A percentile compares a stretch with the other conserved stretches of the same genome.
These are phyloP conservation scores for Anhinga rufa DNA, from an alignment of 2,113 vertebrate genomes.

Conservation along the genomic window DNA sequence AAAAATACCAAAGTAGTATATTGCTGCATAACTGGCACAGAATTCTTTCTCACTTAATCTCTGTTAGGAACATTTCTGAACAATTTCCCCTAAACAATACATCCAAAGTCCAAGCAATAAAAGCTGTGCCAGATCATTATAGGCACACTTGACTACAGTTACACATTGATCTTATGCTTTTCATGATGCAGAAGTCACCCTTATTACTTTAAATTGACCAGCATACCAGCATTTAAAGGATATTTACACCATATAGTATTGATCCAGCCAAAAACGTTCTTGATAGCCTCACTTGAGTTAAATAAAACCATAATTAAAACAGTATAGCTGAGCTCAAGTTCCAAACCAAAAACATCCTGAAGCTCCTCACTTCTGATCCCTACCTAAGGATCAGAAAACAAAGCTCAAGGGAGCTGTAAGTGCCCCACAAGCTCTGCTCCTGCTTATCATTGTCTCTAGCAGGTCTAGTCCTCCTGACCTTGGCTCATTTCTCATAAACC, in stretches of 20 bases:
- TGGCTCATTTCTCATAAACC: not conserved
- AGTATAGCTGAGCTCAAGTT: not conserved
- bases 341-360: not conserved
- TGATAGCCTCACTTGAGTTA: not conserved
- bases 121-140: conserved; percentile 13
- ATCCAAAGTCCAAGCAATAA: conserved; percentile 49
- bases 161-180: conserved; percentile 32
- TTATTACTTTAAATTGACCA: not conserved
- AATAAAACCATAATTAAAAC: not conserved
- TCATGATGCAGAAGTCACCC: not conserved
- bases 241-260: not conserved
- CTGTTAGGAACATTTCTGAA: conserved; percentile 26
- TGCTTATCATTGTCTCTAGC: not conserved
- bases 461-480: not conserved
- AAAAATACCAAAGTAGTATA: not conserved
- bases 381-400: not conserved
- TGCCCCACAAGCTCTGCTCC: not conserved
- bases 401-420: not conserved
- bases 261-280: not conserved
- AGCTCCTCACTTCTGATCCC: not conserved
- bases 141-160: not conserved
- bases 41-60: not conserved
- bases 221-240: not conserved
- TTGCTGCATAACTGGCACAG: not conserved
- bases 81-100: conserved; percentile 36